phyloP scores from a whole-genome alignment of 2,888 invertebrate species.

The Torymus auratus region DNA sequence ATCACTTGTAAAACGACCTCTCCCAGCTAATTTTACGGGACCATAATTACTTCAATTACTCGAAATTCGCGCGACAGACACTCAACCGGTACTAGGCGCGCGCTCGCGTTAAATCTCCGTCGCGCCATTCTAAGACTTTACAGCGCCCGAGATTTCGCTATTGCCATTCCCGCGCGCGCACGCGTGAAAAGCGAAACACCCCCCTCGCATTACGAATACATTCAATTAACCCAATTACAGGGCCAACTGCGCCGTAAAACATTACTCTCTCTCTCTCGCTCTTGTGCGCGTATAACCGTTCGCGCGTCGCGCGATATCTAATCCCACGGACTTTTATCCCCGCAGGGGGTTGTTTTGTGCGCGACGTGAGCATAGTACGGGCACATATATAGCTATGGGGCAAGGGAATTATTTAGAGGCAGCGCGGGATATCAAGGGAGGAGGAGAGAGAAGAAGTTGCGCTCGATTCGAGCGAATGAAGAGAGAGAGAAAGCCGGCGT shows the following conservation, averaged over 20 bases:
- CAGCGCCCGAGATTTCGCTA: not conserved
- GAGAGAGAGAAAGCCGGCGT: too few species aligned
- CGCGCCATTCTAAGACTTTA: conserved; percentile 2
- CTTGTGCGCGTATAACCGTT: not conserved
- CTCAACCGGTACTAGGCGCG: too few species aligned
- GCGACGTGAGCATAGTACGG: too few species aligned
- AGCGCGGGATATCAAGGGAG: conserved; percentile 34
- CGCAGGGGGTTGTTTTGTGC: too few species aligned
- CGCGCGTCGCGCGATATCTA: not conserved
- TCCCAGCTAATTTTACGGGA: not conserved
- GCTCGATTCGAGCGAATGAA: too few species aligned
- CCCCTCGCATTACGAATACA: conserved; percentile 15
- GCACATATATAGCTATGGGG: too few species aligned
- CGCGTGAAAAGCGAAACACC: not conserved
- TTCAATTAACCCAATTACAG: conserved; percentile 38
- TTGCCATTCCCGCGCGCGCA: too few species aligned
- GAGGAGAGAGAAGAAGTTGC: too few species aligned
- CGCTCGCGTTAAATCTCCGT: not conserved
- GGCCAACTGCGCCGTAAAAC: not conserved
- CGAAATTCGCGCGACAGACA: not conserved
- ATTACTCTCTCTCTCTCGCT: too few species aligned
- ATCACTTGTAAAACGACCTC: too few species aligned
- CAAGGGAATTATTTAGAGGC: conserved; percentile 44
- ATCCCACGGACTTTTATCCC: too few species aligned
- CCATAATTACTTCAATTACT: conserved; percentile 6